Conservation (phyloP, 2,113 vertebrate genomes). For the Nycticryphes semicollaris region DNA sequence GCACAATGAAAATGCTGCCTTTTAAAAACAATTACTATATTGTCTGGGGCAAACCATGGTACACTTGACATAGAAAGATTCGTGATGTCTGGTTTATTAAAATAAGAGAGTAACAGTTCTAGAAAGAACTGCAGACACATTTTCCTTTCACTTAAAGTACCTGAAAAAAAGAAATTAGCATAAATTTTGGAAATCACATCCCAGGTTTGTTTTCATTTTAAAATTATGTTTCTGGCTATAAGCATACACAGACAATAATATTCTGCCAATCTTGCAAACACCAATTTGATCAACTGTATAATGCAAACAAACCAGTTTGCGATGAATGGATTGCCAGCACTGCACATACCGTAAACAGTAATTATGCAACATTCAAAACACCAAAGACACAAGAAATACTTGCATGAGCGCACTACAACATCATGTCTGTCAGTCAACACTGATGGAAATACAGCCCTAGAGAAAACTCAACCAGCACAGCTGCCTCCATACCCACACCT, state of each 20-base stretch:
- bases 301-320: background rate
- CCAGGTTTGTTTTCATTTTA: background rate
- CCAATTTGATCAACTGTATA: background rate
- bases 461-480: background rate
- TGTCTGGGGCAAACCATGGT: background rate
- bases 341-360: background rate
- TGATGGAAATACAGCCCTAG: background rate
- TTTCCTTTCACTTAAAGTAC: background rate
- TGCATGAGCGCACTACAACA: background rate
- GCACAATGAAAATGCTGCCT: background rate
- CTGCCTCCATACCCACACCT: background rate
- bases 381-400: background rate
- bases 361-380: background rate
- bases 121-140: background rate
- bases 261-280: background rate
- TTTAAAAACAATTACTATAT: background rate
- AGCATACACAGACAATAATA: background rate
- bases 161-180: background rate
- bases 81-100: background rate
- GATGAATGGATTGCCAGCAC: background rate
- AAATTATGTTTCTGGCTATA: background rate
- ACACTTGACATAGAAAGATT: background rate
- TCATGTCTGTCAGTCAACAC: background rate
- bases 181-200: background rate
- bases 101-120: background rate